Evolutionary conservation across 1,140 invertebrate species (phyloP), one percentile per base, ranked within the genome.

Genomic region (Ceratoteleas bidentatus): DNA sequence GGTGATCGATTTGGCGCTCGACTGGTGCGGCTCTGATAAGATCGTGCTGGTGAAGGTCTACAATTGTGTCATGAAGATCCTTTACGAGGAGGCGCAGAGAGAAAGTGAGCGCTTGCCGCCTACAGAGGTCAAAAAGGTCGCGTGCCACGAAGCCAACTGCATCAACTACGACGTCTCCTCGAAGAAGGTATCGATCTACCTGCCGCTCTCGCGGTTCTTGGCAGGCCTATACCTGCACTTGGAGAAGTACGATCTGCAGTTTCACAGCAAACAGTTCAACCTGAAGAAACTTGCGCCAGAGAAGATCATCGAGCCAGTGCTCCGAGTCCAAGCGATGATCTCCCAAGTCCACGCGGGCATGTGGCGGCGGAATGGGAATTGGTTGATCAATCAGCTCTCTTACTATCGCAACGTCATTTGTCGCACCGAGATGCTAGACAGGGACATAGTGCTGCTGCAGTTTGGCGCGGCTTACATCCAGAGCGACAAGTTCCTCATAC

Each of bases 341-440:
- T n/a, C n/a, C n/a, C n/a, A 97, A 87, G 96, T 98, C 9, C 95
- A 98, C 88, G 96, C 98, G 2, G 96, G 97, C 14, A 98, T 99
- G 97, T 99, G 99, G 99, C 93, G 98, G 34, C 93, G 98, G 76
- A 99, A 99, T 90, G 99, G 99, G 6, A 99, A 98, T 89, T 97
- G 98, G 1, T 91, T 99, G 7, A 93, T 99, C 6, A 99, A 99
- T 92, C 99, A 99, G 89, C 93, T 99, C 0, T 98, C 96, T 88
- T 99, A 98, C 91, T 99, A 99, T 90, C 96, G 97, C 83, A 99
- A 98, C 92, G 97, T 98, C 3, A 96, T 97, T 86, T 98, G 97
- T 87, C 94, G 98, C 16, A 94, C 95, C n/a, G 98, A 99, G 91
- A 99, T 99, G 98, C 92, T 97, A 97, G 98, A 87, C 88, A 99